Conservation (phyloP, 2,113 vertebrate species). For the Cebus imitator region DNA sequence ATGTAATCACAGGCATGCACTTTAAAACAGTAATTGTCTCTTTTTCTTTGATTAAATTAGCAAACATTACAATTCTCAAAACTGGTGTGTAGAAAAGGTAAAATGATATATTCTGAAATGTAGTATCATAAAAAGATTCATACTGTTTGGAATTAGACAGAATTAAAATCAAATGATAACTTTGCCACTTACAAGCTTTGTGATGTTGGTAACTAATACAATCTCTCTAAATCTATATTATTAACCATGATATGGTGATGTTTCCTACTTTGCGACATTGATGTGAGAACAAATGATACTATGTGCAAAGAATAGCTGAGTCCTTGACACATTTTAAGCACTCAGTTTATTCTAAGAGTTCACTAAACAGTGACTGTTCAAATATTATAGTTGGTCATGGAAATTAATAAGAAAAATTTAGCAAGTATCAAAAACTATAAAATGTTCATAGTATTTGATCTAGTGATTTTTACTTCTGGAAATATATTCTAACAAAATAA, state of each 20-base stretch:
- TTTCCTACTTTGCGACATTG: neutral
- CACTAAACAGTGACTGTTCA: neutral
- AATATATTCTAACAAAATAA: neutral
- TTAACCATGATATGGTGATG: neutral
- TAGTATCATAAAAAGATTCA: neutral
- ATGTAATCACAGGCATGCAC: neutral
- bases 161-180: neutral
- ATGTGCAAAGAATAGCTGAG: neutral
- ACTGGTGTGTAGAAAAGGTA: neutral
- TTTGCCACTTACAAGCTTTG: neutral
- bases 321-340: neutral
- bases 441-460: neutral
- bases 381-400: neutral
- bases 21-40: neutral
- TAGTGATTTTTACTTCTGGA: neutral
- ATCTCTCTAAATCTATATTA: neutral
- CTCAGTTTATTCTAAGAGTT: too few species aligned
- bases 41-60: neutral
- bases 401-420: conserved; percentile 5
- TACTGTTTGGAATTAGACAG: neutral
- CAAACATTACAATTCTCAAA: neutral
- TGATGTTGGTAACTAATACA: neutral
- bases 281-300: neutral
- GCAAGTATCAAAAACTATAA: neutral
- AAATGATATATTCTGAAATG: neutral